Evolutionary conservation across 2,113 vertebrate genomes (phyloP).

Genomic region (Lates calcarifer): DNA sequence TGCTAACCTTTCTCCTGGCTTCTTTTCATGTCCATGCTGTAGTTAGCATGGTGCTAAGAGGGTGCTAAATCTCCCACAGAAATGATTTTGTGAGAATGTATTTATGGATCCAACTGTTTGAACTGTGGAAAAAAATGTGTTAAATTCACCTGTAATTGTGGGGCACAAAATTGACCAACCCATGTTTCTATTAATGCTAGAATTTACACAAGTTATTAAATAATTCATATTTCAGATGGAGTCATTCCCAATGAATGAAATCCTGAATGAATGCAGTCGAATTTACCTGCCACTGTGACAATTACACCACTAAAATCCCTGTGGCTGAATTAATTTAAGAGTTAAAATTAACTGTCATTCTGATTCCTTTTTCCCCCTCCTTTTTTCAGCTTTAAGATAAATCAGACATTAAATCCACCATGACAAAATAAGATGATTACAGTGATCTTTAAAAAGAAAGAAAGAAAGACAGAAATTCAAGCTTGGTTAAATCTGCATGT

Average conservation of each 20-base stretch:
- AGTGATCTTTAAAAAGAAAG: conserved; percentile 29
- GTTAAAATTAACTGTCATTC: conserved; percentile 52
- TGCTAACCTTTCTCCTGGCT: conserved; percentile 7
- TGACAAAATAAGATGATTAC: conserved; percentile 53
- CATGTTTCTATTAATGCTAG: conserved; percentile 1
- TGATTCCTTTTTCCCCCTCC: neutral
- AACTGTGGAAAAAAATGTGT: no score
- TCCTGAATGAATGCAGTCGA: conserved; percentile 39
- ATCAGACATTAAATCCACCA: conserved; percentile 46
- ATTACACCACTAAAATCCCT: conserved; percentile 31
- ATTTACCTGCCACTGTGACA: conserved; percentile 45
- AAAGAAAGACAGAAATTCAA: no score
- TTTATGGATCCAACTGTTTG: neutral
- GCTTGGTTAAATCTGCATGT: conserved; percentile 56
- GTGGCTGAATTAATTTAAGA: conserved; percentile 37
- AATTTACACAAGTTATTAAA: conserved; percentile 36
- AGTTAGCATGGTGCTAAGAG: neutral
- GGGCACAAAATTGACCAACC: neutral
- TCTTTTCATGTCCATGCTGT: neutral
- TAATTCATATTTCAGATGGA: conserved; percentile 21
- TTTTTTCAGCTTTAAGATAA: conserved; percentile 36
- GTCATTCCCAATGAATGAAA: conserved; percentile 30
- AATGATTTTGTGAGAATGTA: neutral
- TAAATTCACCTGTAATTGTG: neutral
- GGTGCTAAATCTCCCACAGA: neutral